Evolutionary conservation across 2,113 vertebrate genomes (phyloP).

Genomic region (Entomyzon cyanotis): DNA sequence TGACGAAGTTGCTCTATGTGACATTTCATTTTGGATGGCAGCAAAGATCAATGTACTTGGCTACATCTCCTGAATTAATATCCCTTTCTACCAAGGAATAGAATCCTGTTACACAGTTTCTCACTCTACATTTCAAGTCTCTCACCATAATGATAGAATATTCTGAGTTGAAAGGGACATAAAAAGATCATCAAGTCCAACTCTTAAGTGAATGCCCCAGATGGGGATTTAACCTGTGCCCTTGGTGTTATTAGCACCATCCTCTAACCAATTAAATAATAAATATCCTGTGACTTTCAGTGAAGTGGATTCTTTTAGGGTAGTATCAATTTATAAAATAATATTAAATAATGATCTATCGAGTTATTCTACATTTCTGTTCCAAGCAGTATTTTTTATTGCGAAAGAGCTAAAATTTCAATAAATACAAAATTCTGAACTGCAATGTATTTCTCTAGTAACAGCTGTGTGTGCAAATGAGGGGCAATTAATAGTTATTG

Average conservation of each 20-base stretch:
- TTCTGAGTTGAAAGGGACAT: not conserved
- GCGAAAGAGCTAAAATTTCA: not conserved
- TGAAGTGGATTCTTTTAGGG: not conserved
- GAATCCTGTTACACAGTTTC: not conserved
- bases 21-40: conserved; percentile 65
- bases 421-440: not conserved
- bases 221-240: not conserved
- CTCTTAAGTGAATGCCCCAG: not conserved
- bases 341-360: not conserved
- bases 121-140: conserved; percentile 6
- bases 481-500: not conserved
- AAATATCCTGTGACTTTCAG: not conserved
- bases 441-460: not conserved
- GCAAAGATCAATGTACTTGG: conserved; percentile 68
- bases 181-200: not conserved
- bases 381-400: not conserved
- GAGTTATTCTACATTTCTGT: not conserved
- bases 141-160: not conserved
- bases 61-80: conserved; percentile 62
- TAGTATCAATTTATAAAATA: not conserved
- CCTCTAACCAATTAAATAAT: not conserved
- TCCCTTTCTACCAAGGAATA: conserved; percentile 7
- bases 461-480: not conserved
- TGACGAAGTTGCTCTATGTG: conserved; percentile 31
- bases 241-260: too few species aligned